Conservation (phyloP, 2,888 invertebrate genomes). For the Tipula helvola region DNA sequence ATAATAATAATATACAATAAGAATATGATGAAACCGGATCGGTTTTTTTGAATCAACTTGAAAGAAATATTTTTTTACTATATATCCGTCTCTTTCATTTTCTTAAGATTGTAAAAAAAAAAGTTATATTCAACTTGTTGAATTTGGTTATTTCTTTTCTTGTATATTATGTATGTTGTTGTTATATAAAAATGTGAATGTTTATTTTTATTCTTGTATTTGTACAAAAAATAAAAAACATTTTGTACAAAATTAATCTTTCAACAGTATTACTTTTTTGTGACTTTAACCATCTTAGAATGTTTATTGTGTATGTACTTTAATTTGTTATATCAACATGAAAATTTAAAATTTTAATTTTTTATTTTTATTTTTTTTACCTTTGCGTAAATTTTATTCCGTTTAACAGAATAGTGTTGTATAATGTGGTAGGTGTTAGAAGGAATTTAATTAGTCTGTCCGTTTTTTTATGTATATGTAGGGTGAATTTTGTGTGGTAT, state of each 20-base stretch:
- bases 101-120: not conserved
- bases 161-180: not conserved
- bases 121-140: conserved; percentile 4
- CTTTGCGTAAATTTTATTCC: not conserved
- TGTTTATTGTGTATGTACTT: not conserved
- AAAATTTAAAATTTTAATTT: not conserved
- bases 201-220: not conserved
- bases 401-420: not conserved
- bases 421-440: not conserved
- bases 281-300: not conserved
- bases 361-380: not conserved
- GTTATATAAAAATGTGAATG: not conserved
- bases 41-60: conserved; percentile 1
- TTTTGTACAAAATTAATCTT: conserved; percentile 4
- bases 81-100: not conserved
- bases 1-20: not conserved
- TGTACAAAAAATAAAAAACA: not conserved
- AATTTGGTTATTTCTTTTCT: not conserved
- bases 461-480: not conserved
- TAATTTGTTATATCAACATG: conserved; percentile 4
- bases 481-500: not conserved
- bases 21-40: conserved; percentile 10
- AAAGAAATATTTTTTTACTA: not conserved
- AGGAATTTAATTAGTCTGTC: not conserved
- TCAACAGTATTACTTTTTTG: not conserved